A percentile compares a stretch with the other conserved stretches of the same genome.
These are phyloP conservation scores for Phenganax subtilis DNA, from an alignment of 92 coral and sea anemone genomes.

Conservation along the genomic window DNA sequence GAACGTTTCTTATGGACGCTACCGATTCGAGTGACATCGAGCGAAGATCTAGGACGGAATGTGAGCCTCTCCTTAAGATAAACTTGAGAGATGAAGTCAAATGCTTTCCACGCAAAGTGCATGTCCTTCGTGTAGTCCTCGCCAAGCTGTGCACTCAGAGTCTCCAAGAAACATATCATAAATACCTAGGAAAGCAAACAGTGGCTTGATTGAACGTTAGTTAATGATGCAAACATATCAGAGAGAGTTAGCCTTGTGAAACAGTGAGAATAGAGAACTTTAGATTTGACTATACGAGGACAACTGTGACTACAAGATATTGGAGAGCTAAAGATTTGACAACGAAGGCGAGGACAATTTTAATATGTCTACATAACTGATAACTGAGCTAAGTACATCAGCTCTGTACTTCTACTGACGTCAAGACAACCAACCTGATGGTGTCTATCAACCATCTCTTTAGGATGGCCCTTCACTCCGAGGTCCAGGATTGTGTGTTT, in stretches of 20 bases:
- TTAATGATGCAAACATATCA: too few species aligned
- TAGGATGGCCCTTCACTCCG: slow-evolving; percentile 75
- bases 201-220: too few species aligned
- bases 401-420: neutral
- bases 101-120: slow-evolving; percentile 99
- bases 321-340: too few species aligned
- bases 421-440: slow-evolving; percentile 55
- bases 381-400: too few species aligned
- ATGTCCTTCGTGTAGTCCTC: slow-evolving; percentile 72
- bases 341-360: too few species aligned
- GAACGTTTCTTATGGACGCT: slow-evolving; percentile 51
- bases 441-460: slow-evolving; percentile 70
- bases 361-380: too few species aligned
- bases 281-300: too few species aligned
- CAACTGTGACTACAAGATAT: too few species aligned
- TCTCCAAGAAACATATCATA: slow-evolving; percentile 75
- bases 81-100: slow-evolving; percentile 78
- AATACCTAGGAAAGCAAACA: slow-evolving; percentile 54
- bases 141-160: slow-evolving; percentile 70
- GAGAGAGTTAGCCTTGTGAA: too few species aligned
- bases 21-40: slow-evolving; percentile 87
- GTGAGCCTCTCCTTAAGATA: slow-evolving; percentile 74
- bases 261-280: too few species aligned
- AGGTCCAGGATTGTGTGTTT: slow-evolving; percentile 69
- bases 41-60: slow-evolving; percentile 85